Evolutionary conservation across 2,113 vertebrate species (phyloP), one percentile per base, ranked within the genome.

Genomic region (Cettia cetti): DNA sequence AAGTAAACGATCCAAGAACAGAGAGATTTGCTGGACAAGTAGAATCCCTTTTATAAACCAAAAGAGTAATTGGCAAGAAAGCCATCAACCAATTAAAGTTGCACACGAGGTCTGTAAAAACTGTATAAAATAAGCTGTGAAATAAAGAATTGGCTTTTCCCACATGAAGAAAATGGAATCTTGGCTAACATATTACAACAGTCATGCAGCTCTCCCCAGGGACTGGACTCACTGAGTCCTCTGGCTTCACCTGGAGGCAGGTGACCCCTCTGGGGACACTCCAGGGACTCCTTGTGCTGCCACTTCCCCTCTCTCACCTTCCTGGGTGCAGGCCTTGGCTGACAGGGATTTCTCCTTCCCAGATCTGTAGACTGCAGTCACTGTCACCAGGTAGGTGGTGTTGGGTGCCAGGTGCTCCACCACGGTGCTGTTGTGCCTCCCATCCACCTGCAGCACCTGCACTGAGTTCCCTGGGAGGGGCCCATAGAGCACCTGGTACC

Each of bases 381-480:
- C 98, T 1, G 99, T 99, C 91, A 99, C 98, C 94, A 99, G 92
- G 90, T 99, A 99, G 72, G 98, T 98, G 24, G 98, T 99, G 81
- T 98, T 98, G 4, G 99, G 98, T 22, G 98, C 95, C 93, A 99
- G 98, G 30, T 98, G 97, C 52, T 98, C 97, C 95, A 99, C 96
- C 31, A 98, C 61, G 1, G 99, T 99, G 92, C 98, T 98, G 92
- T 99, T 99, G 42, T 95, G 96, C 6, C 86, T 94, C 20, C 97
- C 97, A 2, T 96, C 97, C 95, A 99, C 95, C 14, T 98, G 97
- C 95, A 98, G 76, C 22, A 97, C 79, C 31, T 95, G 86, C 23
- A 95, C 98, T 0, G 96, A 94, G 20, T 98, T 98, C n/a, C 98
- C 94, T 3, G 98, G 98, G 30, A 99, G 97, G 0, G 98, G 97